Base-by-base conservation (phyloP, 2,797 vertebrate genomes). In the Crocidura indochinensis region DNA sequence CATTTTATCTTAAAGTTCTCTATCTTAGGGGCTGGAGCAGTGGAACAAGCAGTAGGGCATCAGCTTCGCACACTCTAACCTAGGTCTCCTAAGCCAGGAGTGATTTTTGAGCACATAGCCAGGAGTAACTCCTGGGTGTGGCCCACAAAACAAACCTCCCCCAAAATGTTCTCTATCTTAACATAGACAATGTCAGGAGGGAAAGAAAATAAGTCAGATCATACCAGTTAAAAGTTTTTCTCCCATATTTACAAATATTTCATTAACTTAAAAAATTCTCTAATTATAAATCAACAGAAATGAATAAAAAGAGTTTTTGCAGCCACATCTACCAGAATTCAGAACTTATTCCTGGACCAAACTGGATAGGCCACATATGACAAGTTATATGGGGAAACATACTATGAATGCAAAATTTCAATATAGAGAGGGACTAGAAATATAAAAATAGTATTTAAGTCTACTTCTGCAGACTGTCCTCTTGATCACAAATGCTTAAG, bases 211-310 rank as follows among this genome's bases (percentile, higher is more conserved):
- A 17, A 73, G 29, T 22, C 29, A 27, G 49, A 65, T 38, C 56
- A 67, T 31, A 26, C 11, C 71, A 79, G 26, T 29, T 67, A 8
- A 56, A 78, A 62, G 53, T 86, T 75, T 78, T 19, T 26, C 77
- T 69, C 60, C 79, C 31, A 38, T 73, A 20, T 17, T 87, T 49
- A 86, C 46, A 86, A 86, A 46, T 8, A 72, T 86, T 88, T 86
- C 47, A 62, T 74, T 79, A 71, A 17, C 49, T 10, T 77, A 62
- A 46, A 72, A 29, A 75, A 53, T 5, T 60, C 75, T 88, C 78
- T 49, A 65, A 71, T 17, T 20, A 31, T 49, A 84, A 73, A 6
- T 14, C 44, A 87, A 65, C 27, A 78, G 49, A 62, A 75, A 53
- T 72, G 17, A 44, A 27, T 47, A 10, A 67, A 91, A 51, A 51